These are phyloP conservation scores for Sturmia bella DNA, from an alignment of 2,888 invertebrate species.

Conservation along the genomic window DNA sequence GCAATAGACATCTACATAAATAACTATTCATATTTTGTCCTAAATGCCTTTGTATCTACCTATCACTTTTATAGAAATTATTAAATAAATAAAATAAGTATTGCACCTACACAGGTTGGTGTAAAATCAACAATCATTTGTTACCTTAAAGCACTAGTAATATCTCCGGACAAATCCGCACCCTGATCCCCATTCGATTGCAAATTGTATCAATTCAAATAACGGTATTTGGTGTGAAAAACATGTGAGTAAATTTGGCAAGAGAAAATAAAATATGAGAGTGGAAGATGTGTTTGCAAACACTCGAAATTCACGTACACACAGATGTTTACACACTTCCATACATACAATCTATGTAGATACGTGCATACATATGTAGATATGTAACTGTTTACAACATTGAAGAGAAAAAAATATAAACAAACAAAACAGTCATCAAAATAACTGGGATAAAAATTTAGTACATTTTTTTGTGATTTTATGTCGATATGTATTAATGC, in stretches of 20 bases:
- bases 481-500: too few relatives aligned
- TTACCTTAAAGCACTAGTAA: too few relatives aligned
- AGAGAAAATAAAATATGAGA: constrained; percentile 17
- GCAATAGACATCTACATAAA: too few relatives aligned
- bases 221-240: constrained; percentile 34
- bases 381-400: not conserved
- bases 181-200: not conserved
- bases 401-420: constrained; percentile 30
- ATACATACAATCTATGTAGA: too few relatives aligned
- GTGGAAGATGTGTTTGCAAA: constrained; percentile 1
- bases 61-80: too few relatives aligned
- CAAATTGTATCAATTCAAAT: constrained; percentile 9
- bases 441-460: constrained; percentile 39
- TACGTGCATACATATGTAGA: not conserved
- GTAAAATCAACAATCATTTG: too few relatives aligned
- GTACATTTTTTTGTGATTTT: not conserved
- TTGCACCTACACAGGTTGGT: too few relatives aligned
- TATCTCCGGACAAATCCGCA: too few relatives aligned
- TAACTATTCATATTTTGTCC: too few relatives aligned
- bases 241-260: constrained; percentile 13
- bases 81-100: too few relatives aligned
- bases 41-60: too few relatives aligned
- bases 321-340: constrained; percentile 17
- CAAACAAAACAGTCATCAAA: constrained; percentile 42
- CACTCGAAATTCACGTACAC: too few relatives aligned